Conservation (phyloP, 2,797 vertebrate genomes). For the Yasuhikotakia modesta region DNA sequence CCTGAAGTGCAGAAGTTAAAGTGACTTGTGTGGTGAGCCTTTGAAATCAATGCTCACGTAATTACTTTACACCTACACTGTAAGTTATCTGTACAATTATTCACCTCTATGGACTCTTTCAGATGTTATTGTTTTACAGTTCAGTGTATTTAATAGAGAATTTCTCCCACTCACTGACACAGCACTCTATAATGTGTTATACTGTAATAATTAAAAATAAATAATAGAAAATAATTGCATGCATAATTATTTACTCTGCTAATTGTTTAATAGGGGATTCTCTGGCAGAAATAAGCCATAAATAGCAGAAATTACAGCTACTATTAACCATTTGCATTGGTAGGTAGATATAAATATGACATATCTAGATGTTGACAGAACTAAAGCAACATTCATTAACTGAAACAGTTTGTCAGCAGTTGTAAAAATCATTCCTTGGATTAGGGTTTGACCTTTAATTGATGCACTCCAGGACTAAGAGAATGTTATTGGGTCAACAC, state of each 20-base stretch:
- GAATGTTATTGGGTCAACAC: not conserved
- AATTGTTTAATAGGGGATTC: not conserved
- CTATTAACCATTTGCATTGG: not conserved
- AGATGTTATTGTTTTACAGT: conserved; percentile 8
- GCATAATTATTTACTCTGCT: not conserved
- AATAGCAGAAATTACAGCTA: not conserved
- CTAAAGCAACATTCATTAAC: too few relatives aligned
- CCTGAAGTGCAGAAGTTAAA: conserved; percentile 15
- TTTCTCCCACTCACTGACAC: not conserved
- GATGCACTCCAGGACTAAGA: not conserved
- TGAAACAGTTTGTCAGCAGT: too few relatives aligned
- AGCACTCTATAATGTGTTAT: not conserved
- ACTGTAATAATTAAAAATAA: not conserved
- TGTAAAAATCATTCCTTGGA: not conserved
- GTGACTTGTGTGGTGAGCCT: not conserved
- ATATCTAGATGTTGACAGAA: not conserved
- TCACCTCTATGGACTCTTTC: conserved; percentile 26
- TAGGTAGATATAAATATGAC: not conserved
- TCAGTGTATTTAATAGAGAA: conserved; percentile 8
- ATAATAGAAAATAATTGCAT: not conserved
- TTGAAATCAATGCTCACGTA: conserved; percentile 36
- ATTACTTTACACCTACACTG: conserved; percentile 33
- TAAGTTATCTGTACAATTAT: conserved; percentile 27
- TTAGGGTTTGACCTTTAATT: not conserved
- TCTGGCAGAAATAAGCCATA: not conserved